A percentile compares a stretch with the other conserved stretches of the same genome.
Conservation (phyloP, 2,888 invertebrate species). For the Agrochola lychnidis region DNA sequence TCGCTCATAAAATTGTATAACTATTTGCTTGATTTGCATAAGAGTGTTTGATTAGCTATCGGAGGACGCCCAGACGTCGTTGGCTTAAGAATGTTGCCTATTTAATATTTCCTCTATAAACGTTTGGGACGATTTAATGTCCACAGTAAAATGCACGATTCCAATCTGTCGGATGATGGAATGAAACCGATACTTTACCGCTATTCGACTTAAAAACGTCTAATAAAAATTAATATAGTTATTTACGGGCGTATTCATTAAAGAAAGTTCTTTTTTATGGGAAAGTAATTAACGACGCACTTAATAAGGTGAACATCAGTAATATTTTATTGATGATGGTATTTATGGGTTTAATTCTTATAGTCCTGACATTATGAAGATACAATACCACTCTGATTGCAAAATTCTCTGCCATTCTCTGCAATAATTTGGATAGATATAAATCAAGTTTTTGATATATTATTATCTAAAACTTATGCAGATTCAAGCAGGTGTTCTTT, state of each 20-base stretch:
- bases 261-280: slow-evolving; percentile 73
- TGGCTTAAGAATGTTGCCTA: slow-evolving; percentile 79
- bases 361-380: slow-evolving; percentile 11
- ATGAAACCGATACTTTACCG: slow-evolving; percentile 80
- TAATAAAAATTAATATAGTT: slow-evolving; percentile 82
- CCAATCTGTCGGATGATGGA: slow-evolving; percentile 76
- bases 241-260: slow-evolving; percentile 79
- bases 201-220: slow-evolving; percentile 81
- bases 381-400: slow-evolving; percentile 3
- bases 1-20: slow-evolving; percentile 82
- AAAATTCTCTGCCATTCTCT: slow-evolving; percentile 18
- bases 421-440: slow-evolving; percentile 30
- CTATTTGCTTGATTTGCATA: slow-evolving; percentile 85
- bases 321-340: slow-evolving; percentile 51
- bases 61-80: slow-evolving; percentile 76
- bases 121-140: slow-evolving; percentile 77
- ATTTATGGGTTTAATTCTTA: slow-evolving; percentile 32
- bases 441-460: slow-evolving; percentile 44
- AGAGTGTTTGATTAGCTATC: slow-evolving; percentile 80
- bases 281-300: slow-evolving; percentile 76
- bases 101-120: slow-evolving; percentile 83
- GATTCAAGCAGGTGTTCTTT: slow-evolving; percentile 40
- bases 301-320: slow-evolving; percentile 70
- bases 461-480: slow-evolving; percentile 33
- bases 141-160: slow-evolving; percentile 77